phyloP scores from a whole-genome alignment of 2,113 vertebrate species.

The Lutjanus erythropterus region DNA sequence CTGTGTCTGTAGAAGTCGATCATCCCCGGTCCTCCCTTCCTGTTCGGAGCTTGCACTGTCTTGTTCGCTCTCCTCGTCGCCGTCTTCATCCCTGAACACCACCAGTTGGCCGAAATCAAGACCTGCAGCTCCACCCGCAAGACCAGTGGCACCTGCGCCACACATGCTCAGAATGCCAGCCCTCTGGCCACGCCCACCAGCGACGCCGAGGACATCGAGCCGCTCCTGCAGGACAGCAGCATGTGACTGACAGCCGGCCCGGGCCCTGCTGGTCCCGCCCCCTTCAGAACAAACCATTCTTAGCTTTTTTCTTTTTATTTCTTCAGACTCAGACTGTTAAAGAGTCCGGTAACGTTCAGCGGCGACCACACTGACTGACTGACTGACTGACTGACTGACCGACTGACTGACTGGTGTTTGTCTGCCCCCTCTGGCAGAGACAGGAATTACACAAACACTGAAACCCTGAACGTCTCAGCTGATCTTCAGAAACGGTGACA shows the following conservation, averaged over 20 bases:
- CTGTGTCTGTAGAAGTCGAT: slow-evolving; percentile 79
- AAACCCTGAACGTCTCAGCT: too few species aligned
- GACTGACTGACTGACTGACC: too few species aligned
- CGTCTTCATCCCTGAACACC: slow-evolving; percentile 91
- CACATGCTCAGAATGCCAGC: slow-evolving; percentile 67
- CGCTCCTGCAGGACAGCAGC: slow-evolving; percentile 93
- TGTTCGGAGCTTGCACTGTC: slow-evolving; percentile 94
- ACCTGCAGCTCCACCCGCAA: slow-evolving; percentile 80
- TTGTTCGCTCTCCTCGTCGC: slow-evolving; percentile 92
- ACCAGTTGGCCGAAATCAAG: slow-evolving; percentile 69
- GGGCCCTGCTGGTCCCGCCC: slow-evolving; percentile 22
- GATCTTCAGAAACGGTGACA: too few species aligned
- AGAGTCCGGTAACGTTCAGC: not conserved
- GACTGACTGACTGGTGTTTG: too few species aligned
- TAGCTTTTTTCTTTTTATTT: slow-evolving; percentile 11
- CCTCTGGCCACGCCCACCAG: slow-evolving; percentile 80
- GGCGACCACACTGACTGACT: slow-evolving; percentile 13
- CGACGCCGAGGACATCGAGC: slow-evolving; percentile 91
- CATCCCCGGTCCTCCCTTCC: slow-evolving; percentile 94
- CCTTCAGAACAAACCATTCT: not conserved
- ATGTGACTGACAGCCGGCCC: slow-evolving; percentile 81
- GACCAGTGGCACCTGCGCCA: slow-evolving; percentile 66
- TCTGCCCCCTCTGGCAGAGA: too few species aligned
- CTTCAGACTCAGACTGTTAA: not conserved
- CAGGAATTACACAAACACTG: too few species aligned